Conservation (phyloP, 2,113 vertebrate species). For the Pseudonaja textilis region DNA sequence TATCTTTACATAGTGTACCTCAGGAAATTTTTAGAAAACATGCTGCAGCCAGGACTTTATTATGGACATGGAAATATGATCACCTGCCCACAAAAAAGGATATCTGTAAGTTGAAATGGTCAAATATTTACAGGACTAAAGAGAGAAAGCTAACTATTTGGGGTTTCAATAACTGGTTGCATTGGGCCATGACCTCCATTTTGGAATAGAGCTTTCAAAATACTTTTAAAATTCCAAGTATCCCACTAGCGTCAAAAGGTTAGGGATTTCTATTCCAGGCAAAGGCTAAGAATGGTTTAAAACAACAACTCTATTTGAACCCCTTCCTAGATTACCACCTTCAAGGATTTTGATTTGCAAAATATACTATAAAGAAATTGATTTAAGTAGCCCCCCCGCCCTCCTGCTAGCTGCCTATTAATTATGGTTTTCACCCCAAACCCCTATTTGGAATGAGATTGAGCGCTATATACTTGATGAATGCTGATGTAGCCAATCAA, state of each 20-base stretch:
- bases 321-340: constrained; percentile 1
- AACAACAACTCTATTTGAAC: not conserved
- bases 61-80: not conserved
- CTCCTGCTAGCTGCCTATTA: not conserved
- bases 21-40: not conserved
- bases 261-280: not conserved
- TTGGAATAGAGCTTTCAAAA: not conserved
- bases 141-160: not conserved
- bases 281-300: not conserved
- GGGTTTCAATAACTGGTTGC: not conserved
- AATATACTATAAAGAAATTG: not conserved
- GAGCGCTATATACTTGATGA: not conserved
- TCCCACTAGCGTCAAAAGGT: not conserved
- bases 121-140: not conserved
- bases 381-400: not conserved
- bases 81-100: not conserved
- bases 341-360: not conserved
- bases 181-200: not conserved
- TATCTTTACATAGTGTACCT: not conserved
- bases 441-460: not conserved
- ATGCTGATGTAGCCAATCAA: not conserved
- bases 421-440: not conserved
- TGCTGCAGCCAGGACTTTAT: not conserved
- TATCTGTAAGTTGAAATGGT: not conserved
- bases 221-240: not conserved